Conservation (phyloP, 2,888 invertebrate genomes). For the Monochamus alternatus region DNA sequence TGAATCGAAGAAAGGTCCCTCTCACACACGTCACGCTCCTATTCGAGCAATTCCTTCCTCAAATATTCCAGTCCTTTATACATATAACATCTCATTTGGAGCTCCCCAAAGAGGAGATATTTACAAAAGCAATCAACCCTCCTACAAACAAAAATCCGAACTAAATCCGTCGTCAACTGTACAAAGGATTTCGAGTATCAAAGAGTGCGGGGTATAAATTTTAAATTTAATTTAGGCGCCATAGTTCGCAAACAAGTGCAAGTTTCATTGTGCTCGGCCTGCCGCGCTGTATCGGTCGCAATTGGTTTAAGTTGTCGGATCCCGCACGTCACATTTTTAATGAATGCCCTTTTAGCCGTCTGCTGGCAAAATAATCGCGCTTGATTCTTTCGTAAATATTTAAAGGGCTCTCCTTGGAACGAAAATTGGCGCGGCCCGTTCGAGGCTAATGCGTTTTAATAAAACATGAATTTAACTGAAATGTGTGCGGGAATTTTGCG, state of each 20-base stretch:
- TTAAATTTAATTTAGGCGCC: constrained; percentile 69
- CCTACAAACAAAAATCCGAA: constrained; percentile 67
- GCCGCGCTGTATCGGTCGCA: constrained; percentile 63
- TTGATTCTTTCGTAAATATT: constrained; percentile 32
- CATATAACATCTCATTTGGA: constrained; percentile 47
- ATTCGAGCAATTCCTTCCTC: constrained; percentile 28
- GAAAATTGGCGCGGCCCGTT: constrained; percentile 19
- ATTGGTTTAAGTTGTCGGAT: constrained; percentile 69
- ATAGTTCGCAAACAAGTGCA: constrained; percentile 66
- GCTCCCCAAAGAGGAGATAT: constrained; percentile 62
- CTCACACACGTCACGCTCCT: background rate
- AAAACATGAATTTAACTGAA: constrained; percentile 16
- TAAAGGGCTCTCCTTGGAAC: constrained; percentile 20
- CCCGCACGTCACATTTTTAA: constrained; percentile 63
- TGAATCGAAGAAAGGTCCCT: background rate
- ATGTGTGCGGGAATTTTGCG: background rate
- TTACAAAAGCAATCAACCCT: constrained; percentile 68
- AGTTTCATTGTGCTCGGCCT: constrained; percentile 64
- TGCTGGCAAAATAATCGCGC: constrained; percentile 44
- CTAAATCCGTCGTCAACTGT: constrained; percentile 63
- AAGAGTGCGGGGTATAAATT: constrained; percentile 68
- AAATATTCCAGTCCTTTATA: constrained; percentile 30
- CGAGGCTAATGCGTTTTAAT: constrained; percentile 10
- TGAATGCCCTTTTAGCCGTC: constrained; percentile 57
- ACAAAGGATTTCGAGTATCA: constrained; percentile 66